Evolutionary conservation across 2,888 invertebrate species (phyloP).

Genomic region (Andricus quercusramuli): DNA sequence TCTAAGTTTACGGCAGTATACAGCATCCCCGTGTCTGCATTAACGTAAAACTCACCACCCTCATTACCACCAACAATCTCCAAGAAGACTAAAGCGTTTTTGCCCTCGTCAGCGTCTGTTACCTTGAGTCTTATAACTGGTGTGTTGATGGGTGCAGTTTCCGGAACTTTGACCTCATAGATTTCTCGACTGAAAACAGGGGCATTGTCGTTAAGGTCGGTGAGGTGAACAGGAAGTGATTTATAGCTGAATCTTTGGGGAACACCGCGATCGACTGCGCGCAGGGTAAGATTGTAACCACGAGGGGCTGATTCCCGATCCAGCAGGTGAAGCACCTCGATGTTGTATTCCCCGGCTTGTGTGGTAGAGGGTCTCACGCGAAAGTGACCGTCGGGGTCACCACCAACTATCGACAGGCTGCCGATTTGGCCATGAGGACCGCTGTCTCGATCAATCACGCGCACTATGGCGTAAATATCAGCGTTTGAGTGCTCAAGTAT

Average conservation of each 20-base stretch:
- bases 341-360: slow-evolving; percentile 85
- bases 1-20: slow-evolving; percentile 91
- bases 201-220: slow-evolving; percentile 91
- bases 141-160: slow-evolving; percentile 93
- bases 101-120: slow-evolving; percentile 90
- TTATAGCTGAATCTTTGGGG: slow-evolving; percentile 90
- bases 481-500: slow-evolving; percentile 90
- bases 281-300: slow-evolving; percentile 92
- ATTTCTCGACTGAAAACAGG: slow-evolving; percentile 93
- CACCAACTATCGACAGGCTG: slow-evolving; percentile 90
- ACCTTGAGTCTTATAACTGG: slow-evolving; percentile 93
- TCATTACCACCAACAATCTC: slow-evolving; percentile 96
- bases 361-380: slow-evolving; percentile 82
- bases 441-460: slow-evolving; percentile 89
- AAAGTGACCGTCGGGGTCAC: slow-evolving; percentile 94
- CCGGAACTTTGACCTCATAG: slow-evolving; percentile 92
- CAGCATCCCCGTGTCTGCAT: slow-evolving; percentile 93
- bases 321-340: slow-evolving; percentile 87
- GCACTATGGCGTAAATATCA: slow-evolving; percentile 93
- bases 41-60: slow-evolving; percentile 91
- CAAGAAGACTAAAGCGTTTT: slow-evolving; percentile 90
- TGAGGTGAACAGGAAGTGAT: slow-evolving; percentile 88
- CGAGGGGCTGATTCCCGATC: slow-evolving; percentile 89
- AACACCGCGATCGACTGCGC: slow-evolving; percentile 90
- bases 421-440: slow-evolving; percentile 93